phyloP scores from a whole-genome alignment of 2,797 vertebrate genomes.

The Sphenopsis melanotis region DNA sequence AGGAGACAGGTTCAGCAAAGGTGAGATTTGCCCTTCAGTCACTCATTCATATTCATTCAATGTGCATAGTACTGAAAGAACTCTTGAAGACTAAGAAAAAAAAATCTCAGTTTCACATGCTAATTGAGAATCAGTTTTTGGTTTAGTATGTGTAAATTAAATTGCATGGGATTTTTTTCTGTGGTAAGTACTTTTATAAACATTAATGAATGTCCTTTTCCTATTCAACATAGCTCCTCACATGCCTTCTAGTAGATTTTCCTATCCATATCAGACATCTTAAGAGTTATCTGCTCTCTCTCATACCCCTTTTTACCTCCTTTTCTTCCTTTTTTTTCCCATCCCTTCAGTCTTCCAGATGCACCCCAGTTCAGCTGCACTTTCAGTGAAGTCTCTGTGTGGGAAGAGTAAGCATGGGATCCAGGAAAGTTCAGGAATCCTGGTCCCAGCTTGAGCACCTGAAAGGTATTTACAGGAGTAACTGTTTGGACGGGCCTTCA shows the following conservation, averaged over 20 bases:
- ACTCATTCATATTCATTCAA: background rate
- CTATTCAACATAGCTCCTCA: background rate
- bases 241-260: background rate
- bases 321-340: background rate
- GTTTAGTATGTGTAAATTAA: background rate
- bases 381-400: background rate
- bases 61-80: background rate
- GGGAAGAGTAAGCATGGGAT: rapidly evolving
- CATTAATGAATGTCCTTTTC: background rate
- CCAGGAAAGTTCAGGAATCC: background rate
- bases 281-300: background rate
- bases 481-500: background rate
- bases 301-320: background rate
- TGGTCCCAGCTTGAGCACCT: background rate
- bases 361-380: rapidly evolving
- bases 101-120: background rate
- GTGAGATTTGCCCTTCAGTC: background rate
- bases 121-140: background rate
- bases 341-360: background rate
- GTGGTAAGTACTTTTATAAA: background rate
- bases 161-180: background rate
- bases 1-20: background rate
- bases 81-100: background rate
- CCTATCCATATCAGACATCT: background rate
- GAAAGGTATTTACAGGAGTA: background rate